Evolutionary conservation across 2,113 vertebrate species (phyloP), one percentile per base, ranked within the genome.

Genomic region (Cyanistes caeruleus): DNA sequence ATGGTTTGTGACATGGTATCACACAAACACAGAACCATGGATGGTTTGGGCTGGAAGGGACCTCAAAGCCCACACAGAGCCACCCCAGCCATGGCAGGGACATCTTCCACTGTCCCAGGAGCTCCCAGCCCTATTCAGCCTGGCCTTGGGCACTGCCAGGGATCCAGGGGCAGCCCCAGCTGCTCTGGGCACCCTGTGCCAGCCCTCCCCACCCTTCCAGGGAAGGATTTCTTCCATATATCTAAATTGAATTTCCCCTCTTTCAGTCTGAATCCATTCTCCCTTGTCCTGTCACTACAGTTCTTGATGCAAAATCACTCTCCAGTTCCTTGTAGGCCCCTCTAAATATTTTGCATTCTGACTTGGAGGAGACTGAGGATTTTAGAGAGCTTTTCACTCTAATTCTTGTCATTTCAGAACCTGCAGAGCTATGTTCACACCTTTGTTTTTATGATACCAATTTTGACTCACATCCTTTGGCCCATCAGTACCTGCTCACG

Each of bases 31-130:
- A 87, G 55, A 46, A 10, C 5, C 46, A 14, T 12, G 46, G 35
- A 43, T 13, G 22, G 21, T 5, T 49, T 13, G 48, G 41, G 30
- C 6, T 41, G 46, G 53, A 28, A 67, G 11, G 24, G n/a, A 39
- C 9, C 11, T 13, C 0, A 27, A 48, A 68, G 0, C 3, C 9
- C 52, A n/a, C 0, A 23, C 19, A 13, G 9, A 21, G 3, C 33
- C 31, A 41, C 9, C 3, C 9, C 51, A 27, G n/a, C 75, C 35
- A 15, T 23, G n/a, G 25, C 51, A 43, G 35, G 18, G 33, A 53
- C 46, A n/a, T n/a, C 46, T 82, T 0, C 44, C 31, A 22, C 51
- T 31, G 22, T 13, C 49, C 65, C 75, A 56, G 49, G 2, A n/a
- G 41, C n/a, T 41, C 56, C 41, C 1, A 87, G 13, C 39, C n/a